These are phyloP conservation scores for Hemicordylus capensis DNA, from an alignment of 2,113 vertebrate genomes.

Conservation along the genomic window DNA sequence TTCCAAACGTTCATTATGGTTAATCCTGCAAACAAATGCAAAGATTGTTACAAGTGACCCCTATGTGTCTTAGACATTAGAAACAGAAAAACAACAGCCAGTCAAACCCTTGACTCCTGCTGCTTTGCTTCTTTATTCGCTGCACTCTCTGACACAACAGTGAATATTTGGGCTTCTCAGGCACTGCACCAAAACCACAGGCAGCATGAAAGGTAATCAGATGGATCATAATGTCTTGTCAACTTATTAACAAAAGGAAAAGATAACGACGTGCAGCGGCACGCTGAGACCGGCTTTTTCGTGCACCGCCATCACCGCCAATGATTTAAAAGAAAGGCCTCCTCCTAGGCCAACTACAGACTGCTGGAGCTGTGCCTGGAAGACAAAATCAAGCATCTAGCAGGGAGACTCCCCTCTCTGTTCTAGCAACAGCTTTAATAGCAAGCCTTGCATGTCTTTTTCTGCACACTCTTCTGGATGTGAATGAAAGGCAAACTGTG, in stretches of 20 bases:
- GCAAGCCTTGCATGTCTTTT: background rate
- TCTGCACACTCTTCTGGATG: background rate
- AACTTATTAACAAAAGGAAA: conserved; percentile 23
- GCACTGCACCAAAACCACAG: background rate
- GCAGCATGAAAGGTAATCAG: rapidly evolving
- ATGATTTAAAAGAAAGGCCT: conserved; percentile 23
- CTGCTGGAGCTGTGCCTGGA: background rate
- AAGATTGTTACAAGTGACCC: conserved; percentile 32
- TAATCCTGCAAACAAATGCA: conserved; percentile 83
- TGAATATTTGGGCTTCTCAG: background rate
- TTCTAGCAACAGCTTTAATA: conserved; percentile 14
- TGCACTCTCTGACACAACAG: background rate
- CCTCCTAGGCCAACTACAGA: background rate
- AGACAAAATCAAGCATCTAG: background rate
- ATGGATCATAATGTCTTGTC: background rate
- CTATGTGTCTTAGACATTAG: background rate
- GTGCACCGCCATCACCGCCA: conserved; percentile 2
- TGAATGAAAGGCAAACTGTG: background rate
- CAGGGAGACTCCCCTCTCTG: background rate
- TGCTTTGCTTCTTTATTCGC: background rate
- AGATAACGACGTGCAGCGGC: background rate
- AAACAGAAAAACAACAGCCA: background rate
- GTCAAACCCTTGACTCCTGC: background rate
- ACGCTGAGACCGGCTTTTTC: background rate
- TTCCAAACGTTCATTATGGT: conserved; percentile 97